These are phyloP conservation scores for Melitaea cinxia DNA, from an alignment of 1,140 invertebrate genomes.

Conservation along the genomic window DNA sequence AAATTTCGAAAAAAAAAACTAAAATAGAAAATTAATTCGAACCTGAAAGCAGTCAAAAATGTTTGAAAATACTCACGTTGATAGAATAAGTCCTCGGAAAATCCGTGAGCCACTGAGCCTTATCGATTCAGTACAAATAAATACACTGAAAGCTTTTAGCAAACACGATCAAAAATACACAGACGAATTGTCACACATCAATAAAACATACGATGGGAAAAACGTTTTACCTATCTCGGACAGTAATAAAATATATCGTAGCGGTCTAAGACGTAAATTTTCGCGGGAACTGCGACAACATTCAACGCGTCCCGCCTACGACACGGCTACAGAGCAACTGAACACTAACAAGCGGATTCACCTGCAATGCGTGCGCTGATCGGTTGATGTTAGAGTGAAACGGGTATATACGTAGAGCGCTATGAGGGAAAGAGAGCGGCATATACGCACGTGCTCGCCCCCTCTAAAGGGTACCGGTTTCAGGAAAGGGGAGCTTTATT, in stretches of 20 bases:
- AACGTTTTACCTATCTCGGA: slow-evolving; percentile 13
- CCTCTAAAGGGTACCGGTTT: slow-evolving; percentile 60
- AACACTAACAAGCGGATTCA: slow-evolving; percentile 56
- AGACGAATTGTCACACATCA: slow-evolving; percentile 23
- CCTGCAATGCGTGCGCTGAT: slow-evolving; percentile 79
- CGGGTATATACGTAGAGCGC: slow-evolving; percentile 20
- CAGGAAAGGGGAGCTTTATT: slow-evolving; percentile 70
- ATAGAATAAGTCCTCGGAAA: slow-evolving; percentile 20
- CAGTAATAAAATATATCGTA: slow-evolving; percentile 33
- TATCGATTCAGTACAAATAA: slow-evolving; percentile 32
- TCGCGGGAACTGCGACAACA: slow-evolving; percentile 62
- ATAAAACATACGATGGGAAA: slow-evolving; percentile 21
- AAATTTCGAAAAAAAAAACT: slow-evolving; percentile 2
- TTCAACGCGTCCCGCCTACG: slow-evolving; percentile 55
- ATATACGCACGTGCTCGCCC: slow-evolving; percentile 65
- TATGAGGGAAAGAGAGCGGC: slow-evolving; percentile 39
- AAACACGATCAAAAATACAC: slow-evolving; percentile 30
- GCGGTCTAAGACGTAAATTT: slow-evolving; percentile 64
- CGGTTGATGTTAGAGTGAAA: slow-evolving; percentile 52
- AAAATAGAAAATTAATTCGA: slow-evolving; percentile 1
- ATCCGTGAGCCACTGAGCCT: slow-evolving; percentile 35
- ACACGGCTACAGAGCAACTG: slow-evolving; percentile 57
- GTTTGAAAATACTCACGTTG: slow-evolving; percentile 35
- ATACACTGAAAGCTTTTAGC: slow-evolving; percentile 40
- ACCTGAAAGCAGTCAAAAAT: neutral